Conservation (phyloP, 1,140 invertebrate genomes). For the Drosophila punjabiensis region DNA sequence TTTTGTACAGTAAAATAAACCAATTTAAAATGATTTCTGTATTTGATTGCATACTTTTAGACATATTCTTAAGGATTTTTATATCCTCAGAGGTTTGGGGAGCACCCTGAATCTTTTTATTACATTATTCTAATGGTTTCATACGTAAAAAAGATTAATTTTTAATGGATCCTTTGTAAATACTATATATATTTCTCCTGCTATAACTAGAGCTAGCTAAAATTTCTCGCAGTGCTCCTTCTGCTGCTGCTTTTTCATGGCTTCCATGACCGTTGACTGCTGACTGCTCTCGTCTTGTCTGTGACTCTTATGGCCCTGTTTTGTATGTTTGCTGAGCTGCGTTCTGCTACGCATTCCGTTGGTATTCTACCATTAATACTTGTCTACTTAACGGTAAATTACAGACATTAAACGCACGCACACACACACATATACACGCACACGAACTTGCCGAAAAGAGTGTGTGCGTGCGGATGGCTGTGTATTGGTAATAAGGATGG, state of each 20-base stretch:
- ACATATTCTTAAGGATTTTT: not conserved
- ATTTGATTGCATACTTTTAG: not conserved
- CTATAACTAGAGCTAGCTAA: not conserved
- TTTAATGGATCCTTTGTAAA: too few species aligned
- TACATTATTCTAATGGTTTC: too few species aligned
- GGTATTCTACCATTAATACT: slow-evolving; percentile 85
- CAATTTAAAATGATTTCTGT: not conserved
- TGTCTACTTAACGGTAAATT: slow-evolving; percentile 85
- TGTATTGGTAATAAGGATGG: slow-evolving; percentile 21
- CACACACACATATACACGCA: slow-evolving; percentile 62
- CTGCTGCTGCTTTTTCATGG: slow-evolving; percentile 48
- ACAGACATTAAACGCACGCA: slow-evolving; percentile 82
- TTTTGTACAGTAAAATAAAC: not conserved
- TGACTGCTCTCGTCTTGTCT: slow-evolving; percentile 55
- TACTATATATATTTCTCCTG: too few species aligned
- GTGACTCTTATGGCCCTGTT: slow-evolving; percentile 52
- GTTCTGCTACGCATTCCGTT: slow-evolving; percentile 81
- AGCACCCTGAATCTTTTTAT: too few species aligned
- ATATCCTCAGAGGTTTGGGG: too few species aligned
- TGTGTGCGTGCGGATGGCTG: slow-evolving; percentile 31
- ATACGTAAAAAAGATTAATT: too few species aligned
- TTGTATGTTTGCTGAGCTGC: slow-evolving; percentile 78
- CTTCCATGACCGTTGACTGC: slow-evolving; percentile 41
- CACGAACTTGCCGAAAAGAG: slow-evolving; percentile 46
- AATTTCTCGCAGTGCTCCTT: not conserved